Evolutionary conservation across 1,140 invertebrate genomes (phyloP).

Genomic region (Zeugodacus cucurbitae): DNA sequence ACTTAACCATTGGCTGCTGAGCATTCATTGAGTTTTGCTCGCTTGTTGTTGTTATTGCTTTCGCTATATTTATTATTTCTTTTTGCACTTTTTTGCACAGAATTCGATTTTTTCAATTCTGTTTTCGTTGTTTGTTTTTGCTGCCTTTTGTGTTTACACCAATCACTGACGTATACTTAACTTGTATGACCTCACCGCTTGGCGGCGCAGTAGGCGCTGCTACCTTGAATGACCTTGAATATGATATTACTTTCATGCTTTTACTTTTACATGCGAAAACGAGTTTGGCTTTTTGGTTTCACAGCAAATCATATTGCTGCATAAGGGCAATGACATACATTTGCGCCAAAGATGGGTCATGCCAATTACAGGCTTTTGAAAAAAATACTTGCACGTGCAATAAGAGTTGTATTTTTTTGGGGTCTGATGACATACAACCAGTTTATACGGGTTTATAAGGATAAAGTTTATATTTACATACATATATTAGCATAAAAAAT

Average conservation of each 20-base stretch:
- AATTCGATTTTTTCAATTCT: neutral
- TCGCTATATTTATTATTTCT: no score
- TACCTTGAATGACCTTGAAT: constrained; percentile 9
- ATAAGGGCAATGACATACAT: neutral
- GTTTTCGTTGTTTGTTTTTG: neutral
- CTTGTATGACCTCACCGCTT: no score
- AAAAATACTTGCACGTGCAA: no score
- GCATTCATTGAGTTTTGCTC: no score
- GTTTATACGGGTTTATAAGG: no score
- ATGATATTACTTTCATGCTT: neutral
- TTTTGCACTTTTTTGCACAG: neutral
- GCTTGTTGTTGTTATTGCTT: no score
- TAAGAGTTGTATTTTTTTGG: no score
- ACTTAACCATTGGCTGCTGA: neutral
- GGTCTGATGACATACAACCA: no score
- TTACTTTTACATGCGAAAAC: neutral
- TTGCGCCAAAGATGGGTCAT: neutral
- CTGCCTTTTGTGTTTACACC: neutral
- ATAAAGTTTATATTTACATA: no score
- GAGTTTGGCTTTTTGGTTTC: neutral
- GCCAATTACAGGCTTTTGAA: no score
- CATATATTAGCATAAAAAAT: no score
- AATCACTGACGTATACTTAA: neutral
- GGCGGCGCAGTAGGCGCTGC: neutral
- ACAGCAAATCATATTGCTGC: neutral